Evolutionary conservation across 2,113 vertebrate species (phyloP).

Genomic region (Lophius piscatorius): DNA sequence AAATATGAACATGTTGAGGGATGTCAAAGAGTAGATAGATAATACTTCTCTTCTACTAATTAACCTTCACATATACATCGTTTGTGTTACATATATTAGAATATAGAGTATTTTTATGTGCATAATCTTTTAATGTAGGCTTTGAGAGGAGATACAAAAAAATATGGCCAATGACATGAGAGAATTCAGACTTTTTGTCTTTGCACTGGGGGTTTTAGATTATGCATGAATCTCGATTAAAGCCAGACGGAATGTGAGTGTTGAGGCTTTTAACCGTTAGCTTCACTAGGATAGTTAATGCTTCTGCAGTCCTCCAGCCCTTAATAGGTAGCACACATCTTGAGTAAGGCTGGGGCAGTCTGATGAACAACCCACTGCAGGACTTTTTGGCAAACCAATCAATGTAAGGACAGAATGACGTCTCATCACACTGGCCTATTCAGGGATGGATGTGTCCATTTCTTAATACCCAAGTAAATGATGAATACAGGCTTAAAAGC

Average conservation of each 20-base stretch:
- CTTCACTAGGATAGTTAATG: conserved; percentile 52
- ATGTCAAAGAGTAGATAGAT: too few species aligned
- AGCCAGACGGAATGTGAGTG: conserved; percentile 39
- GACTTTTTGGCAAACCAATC: conserved; percentile 58
- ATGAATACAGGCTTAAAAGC: conserved; percentile 56
- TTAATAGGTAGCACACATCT: conserved; percentile 53
- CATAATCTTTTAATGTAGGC: conserved; percentile 1
- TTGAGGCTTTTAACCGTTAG: conserved; percentile 36
- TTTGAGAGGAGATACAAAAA: conserved; percentile 16
- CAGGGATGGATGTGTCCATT: conserved; percentile 48
- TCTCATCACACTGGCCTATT: conserved; percentile 54
- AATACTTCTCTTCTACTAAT: too few species aligned
- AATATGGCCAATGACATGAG: conserved; percentile 24
- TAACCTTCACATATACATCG: too few species aligned
- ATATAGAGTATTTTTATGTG: background rate
- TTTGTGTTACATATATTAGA: background rate
- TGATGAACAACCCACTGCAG: conserved; percentile 26
- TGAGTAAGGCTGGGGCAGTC: conserved; percentile 19
- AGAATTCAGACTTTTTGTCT: conserved; percentile 26
- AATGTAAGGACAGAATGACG: conserved; percentile 52
- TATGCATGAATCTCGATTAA: conserved; percentile 41
- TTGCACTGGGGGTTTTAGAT: conserved; percentile 10
- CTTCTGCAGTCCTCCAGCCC: conserved; percentile 32
- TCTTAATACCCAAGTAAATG: conserved; percentile 49
- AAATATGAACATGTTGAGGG: conserved; percentile 7